These are phyloP conservation scores for Nasua narica DNA, from an alignment of 2,797 vertebrate genomes.

Conservation along the genomic window DNA sequence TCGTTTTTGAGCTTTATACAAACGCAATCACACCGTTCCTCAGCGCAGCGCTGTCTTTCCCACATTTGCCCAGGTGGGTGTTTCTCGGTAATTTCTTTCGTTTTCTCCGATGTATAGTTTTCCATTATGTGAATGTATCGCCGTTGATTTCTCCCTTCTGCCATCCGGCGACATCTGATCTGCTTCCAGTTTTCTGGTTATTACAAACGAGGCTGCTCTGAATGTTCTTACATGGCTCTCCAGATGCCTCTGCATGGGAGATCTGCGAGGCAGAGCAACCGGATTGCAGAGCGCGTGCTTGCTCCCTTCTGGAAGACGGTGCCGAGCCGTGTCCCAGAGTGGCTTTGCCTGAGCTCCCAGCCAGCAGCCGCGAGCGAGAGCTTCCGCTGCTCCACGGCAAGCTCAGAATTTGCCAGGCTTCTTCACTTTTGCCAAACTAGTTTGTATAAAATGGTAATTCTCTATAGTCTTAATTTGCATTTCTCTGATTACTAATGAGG, in stretches of 20 bases:
- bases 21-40: not conserved
- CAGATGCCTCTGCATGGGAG: not conserved
- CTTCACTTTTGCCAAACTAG: constrained; percentile 22
- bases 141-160: not conserved
- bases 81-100: not conserved
- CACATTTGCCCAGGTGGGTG: not conserved
- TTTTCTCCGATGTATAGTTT: constrained; percentile 11
- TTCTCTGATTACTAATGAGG: constrained; percentile 70
- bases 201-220: not conserved
- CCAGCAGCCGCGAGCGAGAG: not conserved
- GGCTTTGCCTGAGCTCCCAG: not conserved
- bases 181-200: not conserved
- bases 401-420: constrained; percentile 37
- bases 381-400: not conserved
- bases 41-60: not conserved
- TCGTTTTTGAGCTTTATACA: not conserved
- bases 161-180: not conserved
- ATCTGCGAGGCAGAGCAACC: not conserved
- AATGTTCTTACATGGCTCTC: not conserved
- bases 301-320: not conserved
- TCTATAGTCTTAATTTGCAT: constrained; percentile 65
- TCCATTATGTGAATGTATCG: not conserved
- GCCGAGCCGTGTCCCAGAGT: not conserved
- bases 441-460: constrained; percentile 62
- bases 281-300: not conserved